A percentile compares a stretch with the other conserved stretches of the same genome.
phyloP scores from a whole-genome alignment of 2,797 vertebrate species.

The Heteromormyrus szaboi region DNA sequence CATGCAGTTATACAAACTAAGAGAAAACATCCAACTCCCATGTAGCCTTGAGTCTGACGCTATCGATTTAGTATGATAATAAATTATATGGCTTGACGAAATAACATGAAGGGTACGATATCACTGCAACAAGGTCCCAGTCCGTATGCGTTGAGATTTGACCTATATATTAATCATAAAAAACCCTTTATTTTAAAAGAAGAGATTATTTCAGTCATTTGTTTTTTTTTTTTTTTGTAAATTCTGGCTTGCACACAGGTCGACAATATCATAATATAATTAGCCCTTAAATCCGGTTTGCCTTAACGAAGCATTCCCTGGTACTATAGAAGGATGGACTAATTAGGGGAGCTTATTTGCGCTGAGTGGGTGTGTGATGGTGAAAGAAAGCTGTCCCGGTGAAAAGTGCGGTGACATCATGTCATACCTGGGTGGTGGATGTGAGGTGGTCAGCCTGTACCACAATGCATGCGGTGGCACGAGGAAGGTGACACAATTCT shows the following conservation, averaged over 20 bases:
- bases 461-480: background rate
- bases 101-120: background rate
- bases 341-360: conserved; percentile 8
- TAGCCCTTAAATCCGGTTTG: background rate
- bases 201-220: background rate
- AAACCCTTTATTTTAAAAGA: background rate
- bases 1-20: background rate
- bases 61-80: background rate
- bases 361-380: background rate
- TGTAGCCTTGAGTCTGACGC: background rate
- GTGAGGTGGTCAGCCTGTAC: background rate
- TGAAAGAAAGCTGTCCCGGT: background rate
- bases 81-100: background rate
- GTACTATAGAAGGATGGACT: background rate
- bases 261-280: background rate
- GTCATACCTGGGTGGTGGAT: background rate
- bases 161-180: background rate
- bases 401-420: background rate
- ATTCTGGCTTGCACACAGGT: background rate
- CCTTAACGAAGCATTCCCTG: background rate
- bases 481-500: background rate
- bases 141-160: background rate
- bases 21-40: background rate
- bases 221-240: background rate
- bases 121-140: background rate